Conservation (phyloP, 2,888 invertebrate genomes). For the Lithophane socia region DNA sequence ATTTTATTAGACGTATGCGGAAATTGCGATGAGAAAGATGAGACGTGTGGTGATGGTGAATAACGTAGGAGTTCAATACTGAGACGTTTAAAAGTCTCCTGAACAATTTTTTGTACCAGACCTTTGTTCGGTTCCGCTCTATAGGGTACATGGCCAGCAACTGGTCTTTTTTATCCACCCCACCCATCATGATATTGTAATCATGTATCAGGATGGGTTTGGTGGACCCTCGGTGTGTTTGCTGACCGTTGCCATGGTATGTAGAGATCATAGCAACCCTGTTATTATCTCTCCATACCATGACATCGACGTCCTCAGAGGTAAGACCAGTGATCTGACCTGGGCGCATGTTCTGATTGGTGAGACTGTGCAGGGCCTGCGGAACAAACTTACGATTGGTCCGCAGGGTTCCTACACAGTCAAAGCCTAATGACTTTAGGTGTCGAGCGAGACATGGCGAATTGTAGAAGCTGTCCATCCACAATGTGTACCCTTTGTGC, state of each 20-base stretch:
- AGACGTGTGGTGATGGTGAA: not conserved
- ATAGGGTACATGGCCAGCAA: not conserved
- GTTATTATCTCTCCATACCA: not conserved
- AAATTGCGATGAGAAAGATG: not conserved
- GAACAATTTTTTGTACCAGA: not conserved
- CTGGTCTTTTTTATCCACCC: not conserved
- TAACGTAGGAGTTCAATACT: not conserved
- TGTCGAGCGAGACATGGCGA: not conserved
- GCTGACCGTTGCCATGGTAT: not conserved
- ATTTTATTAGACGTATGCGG: not conserved
- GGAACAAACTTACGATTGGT: not conserved
- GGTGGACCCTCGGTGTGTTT: not conserved
- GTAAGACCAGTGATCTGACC: not conserved
- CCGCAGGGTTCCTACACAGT: not conserved
- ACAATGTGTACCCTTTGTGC: not conserved
- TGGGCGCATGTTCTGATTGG: not conserved
- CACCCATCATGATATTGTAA: not conserved
- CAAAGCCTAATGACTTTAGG: not conserved
- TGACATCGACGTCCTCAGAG: not conserved
- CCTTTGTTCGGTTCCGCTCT: not conserved
- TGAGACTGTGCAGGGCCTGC: not conserved
- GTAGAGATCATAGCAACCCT: conserved; percentile 4
- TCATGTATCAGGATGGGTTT: not conserved
- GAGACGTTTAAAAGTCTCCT: not conserved
- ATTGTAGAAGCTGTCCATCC: not conserved